phyloP scores from a whole-genome alignment of 2,113 vertebrate species.

The Zosterops borbonicus region DNA sequence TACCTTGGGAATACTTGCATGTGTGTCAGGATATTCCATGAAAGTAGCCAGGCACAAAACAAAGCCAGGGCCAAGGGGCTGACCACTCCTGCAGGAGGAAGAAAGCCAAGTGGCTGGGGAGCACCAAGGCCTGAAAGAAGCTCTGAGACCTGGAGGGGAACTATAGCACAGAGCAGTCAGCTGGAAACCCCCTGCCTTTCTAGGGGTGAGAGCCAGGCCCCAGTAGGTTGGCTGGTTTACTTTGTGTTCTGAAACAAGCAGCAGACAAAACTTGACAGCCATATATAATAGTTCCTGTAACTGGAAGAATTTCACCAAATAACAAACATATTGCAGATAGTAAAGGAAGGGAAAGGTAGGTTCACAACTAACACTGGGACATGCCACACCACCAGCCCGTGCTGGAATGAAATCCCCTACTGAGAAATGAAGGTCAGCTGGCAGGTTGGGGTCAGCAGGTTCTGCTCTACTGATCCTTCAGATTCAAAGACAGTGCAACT shows the following conservation, averaged over 20 bases:
- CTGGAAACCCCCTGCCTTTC: conserved; percentile 7
- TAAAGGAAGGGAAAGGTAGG: neutral
- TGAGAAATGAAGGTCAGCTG: neutral
- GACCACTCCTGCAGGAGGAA: neutral
- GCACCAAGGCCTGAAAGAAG: neutral
- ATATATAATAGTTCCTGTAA: neutral
- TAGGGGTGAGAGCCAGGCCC: neutral
- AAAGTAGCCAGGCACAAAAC: neutral
- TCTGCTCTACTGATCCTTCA: neutral
- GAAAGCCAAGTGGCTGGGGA: neutral
- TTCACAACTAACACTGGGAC: neutral
- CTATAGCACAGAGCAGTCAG: neutral
- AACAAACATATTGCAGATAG: neutral
- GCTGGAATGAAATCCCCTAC: neutral
- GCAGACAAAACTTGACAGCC: neutral
- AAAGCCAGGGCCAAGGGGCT: neutral
- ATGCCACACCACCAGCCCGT: neutral
- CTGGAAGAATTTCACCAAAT: neutral
- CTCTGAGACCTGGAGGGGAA: neutral
- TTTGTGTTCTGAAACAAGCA: neutral
- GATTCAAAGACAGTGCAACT: neutral
- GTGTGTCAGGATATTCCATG: neutral
- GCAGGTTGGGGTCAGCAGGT: neutral
- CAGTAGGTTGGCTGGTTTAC: neutral
- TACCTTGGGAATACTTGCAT: neutral